A percentile compares a stretch with the other conserved stretches of the same genome.
These are phyloP conservation scores for Hermaeophaga mercurialis DNA, from an alignment of 2,888 invertebrate species.

Conservation along the genomic window DNA sequence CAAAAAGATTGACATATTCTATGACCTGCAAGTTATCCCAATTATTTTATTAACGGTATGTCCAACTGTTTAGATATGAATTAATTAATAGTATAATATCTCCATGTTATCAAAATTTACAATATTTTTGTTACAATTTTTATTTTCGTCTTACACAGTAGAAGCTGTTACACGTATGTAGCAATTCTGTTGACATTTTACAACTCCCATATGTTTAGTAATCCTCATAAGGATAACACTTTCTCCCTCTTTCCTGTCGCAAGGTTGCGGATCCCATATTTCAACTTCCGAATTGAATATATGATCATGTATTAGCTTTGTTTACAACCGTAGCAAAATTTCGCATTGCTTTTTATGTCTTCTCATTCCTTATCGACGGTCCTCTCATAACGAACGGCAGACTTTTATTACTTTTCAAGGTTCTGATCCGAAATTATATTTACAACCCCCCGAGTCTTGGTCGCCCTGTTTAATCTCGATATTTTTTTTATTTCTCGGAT, in stretches of 20 bases:
- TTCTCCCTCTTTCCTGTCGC: slow-evolving; percentile 20
- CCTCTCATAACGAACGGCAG: slow-evolving; percentile 39
- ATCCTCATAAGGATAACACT: slow-evolving; percentile 26
- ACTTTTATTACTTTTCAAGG: slow-evolving; percentile 42
- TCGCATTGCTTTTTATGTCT: slow-evolving; percentile 38
- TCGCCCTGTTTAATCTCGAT: slow-evolving; percentile 31
- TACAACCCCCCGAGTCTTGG: slow-evolving; percentile 27
- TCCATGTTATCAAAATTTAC: no score
- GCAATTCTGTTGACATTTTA: slow-evolving; percentile 6
- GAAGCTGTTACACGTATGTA: no score
- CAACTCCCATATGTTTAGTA: slow-evolving; percentile 16
- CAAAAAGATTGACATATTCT: no score
- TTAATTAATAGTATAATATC: no score
- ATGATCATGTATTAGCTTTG: slow-evolving; percentile 38
- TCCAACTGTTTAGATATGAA: no score
- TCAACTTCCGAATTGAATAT: slow-evolving; percentile 32
- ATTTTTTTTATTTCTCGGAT: slow-evolving; percentile 13
- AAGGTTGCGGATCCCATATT: slow-evolving; percentile 18
- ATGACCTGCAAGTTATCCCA: no score
- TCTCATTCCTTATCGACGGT: slow-evolving; percentile 39
- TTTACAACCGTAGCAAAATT: slow-evolving; percentile 40
- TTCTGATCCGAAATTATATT: slow-evolving; percentile 40
- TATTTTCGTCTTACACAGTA: no score
- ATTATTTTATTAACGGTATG: no score
- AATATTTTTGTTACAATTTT: no score